Evolutionary conservation across 2,113 vertebrate species (phyloP), one percentile per base, ranked within the genome.

Genomic region (Bombycilla garrulus): DNA sequence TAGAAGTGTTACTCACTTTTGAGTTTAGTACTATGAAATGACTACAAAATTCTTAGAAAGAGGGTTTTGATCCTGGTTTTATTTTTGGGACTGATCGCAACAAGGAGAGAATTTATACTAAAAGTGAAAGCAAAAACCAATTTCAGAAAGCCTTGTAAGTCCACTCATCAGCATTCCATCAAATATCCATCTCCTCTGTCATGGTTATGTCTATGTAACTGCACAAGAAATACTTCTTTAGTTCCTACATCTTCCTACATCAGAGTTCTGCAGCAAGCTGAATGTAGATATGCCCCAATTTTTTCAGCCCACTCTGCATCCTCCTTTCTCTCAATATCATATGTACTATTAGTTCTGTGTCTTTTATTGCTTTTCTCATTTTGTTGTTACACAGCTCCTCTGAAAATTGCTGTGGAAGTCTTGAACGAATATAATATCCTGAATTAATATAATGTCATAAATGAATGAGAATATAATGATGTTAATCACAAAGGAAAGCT

Each of bases 401-500:
- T 66, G 54, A 94, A 96, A 97, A 96, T 5, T 82, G 47, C 47
- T 77, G 33, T 26, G 5, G 57, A 84, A 91, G 64, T 93, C 61
- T 76, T 67, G n/a, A 81, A 67, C 56, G 61, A 53, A 91, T 74
- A 48, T 86, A 61, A 91, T 74, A 56, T 74, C 51, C 80, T 71
- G 38, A 92, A 77, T 81, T 58, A 95, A 92, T 78, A 84, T 25
- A 36, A 70, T 53, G 72, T 66, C 83, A 71, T 86, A 42, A 96
- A 77, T 83, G 76, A 95, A 96, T 81, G 71, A 90, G 79, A 92
- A 44, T 86, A 77, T 91, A 93, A 94, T 44, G 58, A 40, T 88
- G 81, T 83, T 94, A 95, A 96, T 93, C 82, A 88, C 79, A 88
- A 88, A 92, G 74, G 61, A 87, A 94, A 95, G 56, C 47, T 88